These are phyloP conservation scores for Xylocampa areola DNA, from an alignment of 2,888 invertebrate genomes.

Conservation along the genomic window DNA sequence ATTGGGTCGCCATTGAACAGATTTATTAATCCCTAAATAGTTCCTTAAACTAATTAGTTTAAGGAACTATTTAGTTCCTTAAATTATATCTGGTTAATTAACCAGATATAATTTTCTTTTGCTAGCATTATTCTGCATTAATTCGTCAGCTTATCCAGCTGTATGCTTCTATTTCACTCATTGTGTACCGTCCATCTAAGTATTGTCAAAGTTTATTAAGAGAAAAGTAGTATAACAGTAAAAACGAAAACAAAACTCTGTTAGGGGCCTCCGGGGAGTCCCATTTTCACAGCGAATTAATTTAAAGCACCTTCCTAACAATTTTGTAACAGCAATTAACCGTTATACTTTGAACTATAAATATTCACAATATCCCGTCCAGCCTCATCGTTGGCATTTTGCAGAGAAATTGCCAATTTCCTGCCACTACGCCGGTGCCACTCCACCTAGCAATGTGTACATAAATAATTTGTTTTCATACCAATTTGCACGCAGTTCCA, in stretches of 20 bases:
- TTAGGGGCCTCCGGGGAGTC: slow-evolving; percentile 3
- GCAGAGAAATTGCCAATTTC: slow-evolving; percentile 84
- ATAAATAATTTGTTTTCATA: slow-evolving; percentile 69
- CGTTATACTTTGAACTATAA: slow-evolving; percentile 57
- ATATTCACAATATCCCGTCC: slow-evolving; percentile 57
- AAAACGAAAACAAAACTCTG: slow-evolving; percentile 11
- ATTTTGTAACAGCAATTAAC: slow-evolving; percentile 56
- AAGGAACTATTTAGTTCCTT: too few species aligned
- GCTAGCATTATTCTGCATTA: too few species aligned
- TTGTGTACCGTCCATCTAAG: too few species aligned
- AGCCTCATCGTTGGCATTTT: slow-evolving; percentile 52
- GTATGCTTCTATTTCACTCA: too few species aligned
- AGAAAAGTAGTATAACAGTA: slow-evolving; percentile 3
- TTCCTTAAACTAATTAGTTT: too few species aligned
- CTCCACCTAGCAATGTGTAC: slow-evolving; percentile 63
- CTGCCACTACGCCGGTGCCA: slow-evolving; percentile 67
- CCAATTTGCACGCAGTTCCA: slow-evolving; percentile 57
- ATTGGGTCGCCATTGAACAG: too few species aligned
- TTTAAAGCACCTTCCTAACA: slow-evolving; percentile 53
- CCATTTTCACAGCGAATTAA: slow-evolving; percentile 48
- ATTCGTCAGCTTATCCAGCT: too few species aligned
- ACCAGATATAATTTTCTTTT: too few species aligned
- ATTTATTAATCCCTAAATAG: too few species aligned
- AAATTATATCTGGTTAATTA: too few species aligned
- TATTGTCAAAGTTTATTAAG: too few species aligned